These are phyloP conservation scores for Germaria angustata DNA, from an alignment of 2,888 invertebrate genomes.

Conservation along the genomic window DNA sequence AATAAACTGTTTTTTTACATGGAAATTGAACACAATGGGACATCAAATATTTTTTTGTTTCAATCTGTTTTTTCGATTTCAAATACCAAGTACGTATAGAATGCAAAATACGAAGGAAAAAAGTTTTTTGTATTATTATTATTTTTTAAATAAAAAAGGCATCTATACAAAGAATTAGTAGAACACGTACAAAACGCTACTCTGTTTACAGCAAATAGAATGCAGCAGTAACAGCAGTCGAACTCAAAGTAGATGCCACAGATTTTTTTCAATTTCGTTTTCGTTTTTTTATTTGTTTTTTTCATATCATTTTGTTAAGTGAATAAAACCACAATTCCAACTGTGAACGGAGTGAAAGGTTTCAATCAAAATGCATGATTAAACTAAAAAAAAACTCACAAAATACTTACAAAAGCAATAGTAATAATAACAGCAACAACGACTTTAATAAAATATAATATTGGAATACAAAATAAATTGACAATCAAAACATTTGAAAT, in stretches of 20 bases:
- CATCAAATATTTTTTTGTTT: conserved; percentile 42
- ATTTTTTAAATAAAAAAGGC: conserved; percentile 11
- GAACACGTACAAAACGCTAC: conserved; percentile 33
- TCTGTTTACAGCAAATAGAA: conserved; percentile 1
- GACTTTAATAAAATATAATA: conserved; percentile 49
- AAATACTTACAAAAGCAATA: conserved; percentile 20
- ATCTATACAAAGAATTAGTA: conserved; percentile 26
- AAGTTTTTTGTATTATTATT: conserved; percentile 39
- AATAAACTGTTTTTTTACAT: conserved; percentile 48
- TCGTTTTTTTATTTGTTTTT: conserved; percentile 1
- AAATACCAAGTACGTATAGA: conserved; percentile 45
- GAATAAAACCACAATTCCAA: conserved; percentile 63
- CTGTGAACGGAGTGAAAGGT: conserved; percentile 78
- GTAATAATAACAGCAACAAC: conserved; percentile 31
- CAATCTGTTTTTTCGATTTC: conserved; percentile 8
- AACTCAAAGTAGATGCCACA: conserved; percentile 55
- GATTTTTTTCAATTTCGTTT: conserved; percentile 44
- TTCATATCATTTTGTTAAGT: conserved; percentile 37
- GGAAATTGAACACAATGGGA: conserved; percentile 61
- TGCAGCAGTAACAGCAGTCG: conserved; percentile 62
- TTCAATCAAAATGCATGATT: conserved; percentile 73
- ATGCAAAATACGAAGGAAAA: conserved; percentile 46
- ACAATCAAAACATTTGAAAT: conserved; percentile 57
- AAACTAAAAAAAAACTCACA: conserved; percentile 70
- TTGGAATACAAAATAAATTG: conserved; percentile 62